A percentile compares a stretch with the other conserved stretches of the same genome.
These are phyloP conservation scores for Ophthalmolycus amberensis DNA, from an alignment of 2,113 vertebrate species.

Conservation along the genomic window DNA sequence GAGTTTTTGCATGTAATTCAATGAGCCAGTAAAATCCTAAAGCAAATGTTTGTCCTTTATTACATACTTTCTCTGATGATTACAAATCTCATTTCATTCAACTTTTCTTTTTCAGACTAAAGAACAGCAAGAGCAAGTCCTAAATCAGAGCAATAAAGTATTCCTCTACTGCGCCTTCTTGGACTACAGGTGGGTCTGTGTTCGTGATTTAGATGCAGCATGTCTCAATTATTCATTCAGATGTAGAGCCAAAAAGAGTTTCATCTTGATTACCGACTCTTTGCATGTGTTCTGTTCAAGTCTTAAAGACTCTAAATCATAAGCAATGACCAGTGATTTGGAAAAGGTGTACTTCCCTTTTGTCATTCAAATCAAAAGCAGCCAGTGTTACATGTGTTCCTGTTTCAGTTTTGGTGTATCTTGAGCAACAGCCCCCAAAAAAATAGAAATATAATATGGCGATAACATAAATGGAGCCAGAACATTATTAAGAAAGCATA, in stretches of 20 bases:
- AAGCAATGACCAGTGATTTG: slow-evolving; percentile 21
- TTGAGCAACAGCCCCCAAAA: slow-evolving; percentile 37
- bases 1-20: slow-evolving; percentile 17
- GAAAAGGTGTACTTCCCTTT: slow-evolving; percentile 40
- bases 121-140: slow-evolving; percentile 84
- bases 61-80: slow-evolving; percentile 7
- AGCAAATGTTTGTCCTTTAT: slow-evolving; percentile 16
- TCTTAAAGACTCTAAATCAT: slow-evolving; percentile 38
- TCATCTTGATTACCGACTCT: slow-evolving; percentile 30
- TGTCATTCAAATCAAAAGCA: slow-evolving; percentile 48
- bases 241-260: slow-evolving; percentile 23
- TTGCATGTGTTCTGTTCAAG: neutral
- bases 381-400: slow-evolving; percentile 27
- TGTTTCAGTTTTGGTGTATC: slow-evolving; percentile 25
- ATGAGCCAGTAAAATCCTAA: slow-evolving; percentile 5
- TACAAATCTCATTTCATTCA: slow-evolving; percentile 7
- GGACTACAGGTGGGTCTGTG: slow-evolving; percentile 90
- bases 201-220: slow-evolving; percentile 10
- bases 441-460: slow-evolving; percentile 5
- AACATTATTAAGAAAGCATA: slow-evolving; percentile 56
- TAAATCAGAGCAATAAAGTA: slow-evolving; percentile 87
- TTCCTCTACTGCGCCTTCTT: slow-evolving; percentile 94
- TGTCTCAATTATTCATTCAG: slow-evolving; percentile 35
- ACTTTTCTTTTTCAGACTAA: slow-evolving; percentile 82
- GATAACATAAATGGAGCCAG: slow-evolving; percentile 53